Evolutionary conservation across 2,888 invertebrate genomes (phyloP).

Genomic region (Dasypogon diadema): DNA sequence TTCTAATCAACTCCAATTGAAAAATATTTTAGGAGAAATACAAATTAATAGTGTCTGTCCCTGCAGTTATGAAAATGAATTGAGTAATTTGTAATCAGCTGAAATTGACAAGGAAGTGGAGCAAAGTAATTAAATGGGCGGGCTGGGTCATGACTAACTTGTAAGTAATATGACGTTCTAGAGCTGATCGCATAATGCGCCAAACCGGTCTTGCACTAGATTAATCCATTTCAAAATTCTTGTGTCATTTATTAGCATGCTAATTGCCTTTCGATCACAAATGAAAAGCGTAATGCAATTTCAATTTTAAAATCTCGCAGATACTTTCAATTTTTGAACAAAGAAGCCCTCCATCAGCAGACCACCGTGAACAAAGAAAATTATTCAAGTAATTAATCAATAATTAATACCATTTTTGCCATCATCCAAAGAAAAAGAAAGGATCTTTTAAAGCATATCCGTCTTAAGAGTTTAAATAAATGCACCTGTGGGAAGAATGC

Average conservation of each 20-base stretch:
- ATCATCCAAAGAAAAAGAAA: not conserved
- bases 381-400: not conserved
- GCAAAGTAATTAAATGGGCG: constrained; percentile 2
- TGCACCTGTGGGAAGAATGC: not conserved
- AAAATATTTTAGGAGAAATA: no score
- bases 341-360: not conserved
- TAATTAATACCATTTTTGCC: not conserved
- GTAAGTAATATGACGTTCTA: not conserved
- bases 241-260: not conserved
- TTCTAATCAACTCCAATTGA: no score
- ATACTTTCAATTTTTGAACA: not conserved
- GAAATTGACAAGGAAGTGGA: not conserved
- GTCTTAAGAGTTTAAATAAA: not conserved
- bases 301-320: not conserved
- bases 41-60: no score
- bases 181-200: not conserved
- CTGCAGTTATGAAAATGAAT: no score
- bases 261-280: not conserved
- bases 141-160: not conserved
- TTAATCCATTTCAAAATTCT: not conserved
- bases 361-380: not conserved
- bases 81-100: not conserved
- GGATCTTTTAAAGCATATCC: not conserved
- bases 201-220: not conserved
- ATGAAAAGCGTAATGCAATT: not conserved